Base-by-base conservation (phyloP, 2,888 invertebrate genomes). In the Plagodis dolabraria region DNA sequence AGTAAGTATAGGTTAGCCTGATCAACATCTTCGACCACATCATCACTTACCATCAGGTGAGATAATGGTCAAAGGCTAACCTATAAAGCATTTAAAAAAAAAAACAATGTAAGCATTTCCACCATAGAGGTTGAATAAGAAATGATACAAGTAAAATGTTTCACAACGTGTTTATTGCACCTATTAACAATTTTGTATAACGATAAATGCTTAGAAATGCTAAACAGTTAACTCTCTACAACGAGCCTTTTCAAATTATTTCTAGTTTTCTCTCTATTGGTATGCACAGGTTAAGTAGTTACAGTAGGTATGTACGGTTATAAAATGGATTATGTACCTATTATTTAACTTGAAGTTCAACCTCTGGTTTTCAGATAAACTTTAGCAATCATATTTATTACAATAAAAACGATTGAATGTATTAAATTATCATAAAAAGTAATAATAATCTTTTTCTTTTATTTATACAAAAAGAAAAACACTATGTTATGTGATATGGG, bases 131-230 rank as follows among this genome's bases (percentile, higher is more conserved):
- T 1, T 22, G 22, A 22, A 2, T 22, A 2, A 22, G 4, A 46
- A 56, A 46, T 34, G 34, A 49, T 0, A 6, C 33, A 54, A 40
- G 47, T 62, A 75, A 77, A 82, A 79, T 76, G 79, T 70, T 83
- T 88, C 88, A 89, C 88, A 89, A 89, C 89, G 67, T 85, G 81
- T 74, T 86, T 91, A 89, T 89, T 91, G 87, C 87, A 87, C 80
- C 77, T 79, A 82, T 79, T 86, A 89, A 89, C 88, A 85, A 79
- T 86, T 40, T 88, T 63, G 56, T 61, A 61, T 57, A 61, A 61
- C 56, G 49, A 61, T 60, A 55, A 58, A 58, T 48, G 54, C 60
- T 60, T 60, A 60, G 44, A 55, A 60, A 60, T 55, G 44, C 55
- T 60, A 51, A 50, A 55, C 47, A 11, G 51, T 48, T 55, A 46